Percentiles rank a stretch among this genome's conserved stretches.
These are phyloP conservation scores for Drosophila parvula DNA, from an alignment of 1,140 invertebrate genomes.

Conservation along the genomic window DNA sequence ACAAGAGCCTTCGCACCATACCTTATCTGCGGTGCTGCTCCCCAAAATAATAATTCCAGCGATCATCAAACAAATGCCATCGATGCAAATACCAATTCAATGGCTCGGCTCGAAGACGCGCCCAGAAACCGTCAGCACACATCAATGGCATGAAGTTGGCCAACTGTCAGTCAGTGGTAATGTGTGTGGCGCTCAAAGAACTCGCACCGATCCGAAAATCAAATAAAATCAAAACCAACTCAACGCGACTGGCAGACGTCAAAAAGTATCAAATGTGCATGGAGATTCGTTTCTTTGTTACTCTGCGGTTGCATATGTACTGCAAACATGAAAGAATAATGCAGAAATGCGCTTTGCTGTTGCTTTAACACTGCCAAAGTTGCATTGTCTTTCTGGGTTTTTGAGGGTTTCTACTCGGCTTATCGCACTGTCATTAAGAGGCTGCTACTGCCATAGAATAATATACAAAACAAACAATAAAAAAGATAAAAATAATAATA, in stretches of 20 bases:
- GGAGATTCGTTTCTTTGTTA: conserved; percentile 31
- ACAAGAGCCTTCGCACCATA: conserved; percentile 25
- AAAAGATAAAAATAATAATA: conserved; percentile 21
- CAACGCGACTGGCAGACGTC: conserved; percentile 33
- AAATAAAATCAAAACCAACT: conserved; percentile 35
- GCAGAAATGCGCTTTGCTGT: conserved; percentile 60
- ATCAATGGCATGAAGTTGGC: conserved; percentile 55
- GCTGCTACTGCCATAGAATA: conserved; percentile 48
- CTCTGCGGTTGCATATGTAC: conserved; percentile 26
- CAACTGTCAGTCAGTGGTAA: conserved; percentile 42
- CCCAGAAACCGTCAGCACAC: conserved; percentile 69
- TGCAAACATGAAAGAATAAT: conserved; percentile 50
- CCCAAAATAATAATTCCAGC: conserved; percentile 47
- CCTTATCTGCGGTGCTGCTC: conserved; percentile 49
- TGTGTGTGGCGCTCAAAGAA: conserved; percentile 32
- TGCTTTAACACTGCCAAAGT: conserved; percentile 58
- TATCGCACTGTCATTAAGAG: conserved; percentile 55
- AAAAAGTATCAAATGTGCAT: conserved; percentile 38
- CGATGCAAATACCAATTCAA: conserved; percentile 58
- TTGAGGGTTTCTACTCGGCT: conserved; percentile 33
- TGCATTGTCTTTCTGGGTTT: conserved; percentile 46
- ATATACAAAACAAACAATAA: conserved; percentile 43
- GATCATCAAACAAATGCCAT: conserved; percentile 65
- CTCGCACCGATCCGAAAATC: conserved; percentile 16
- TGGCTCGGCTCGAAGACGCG: conserved; percentile 52